phyloP scores from a whole-genome alignment of 1,140 invertebrate genomes.

The Brachionus rotundiformis region DNA sequence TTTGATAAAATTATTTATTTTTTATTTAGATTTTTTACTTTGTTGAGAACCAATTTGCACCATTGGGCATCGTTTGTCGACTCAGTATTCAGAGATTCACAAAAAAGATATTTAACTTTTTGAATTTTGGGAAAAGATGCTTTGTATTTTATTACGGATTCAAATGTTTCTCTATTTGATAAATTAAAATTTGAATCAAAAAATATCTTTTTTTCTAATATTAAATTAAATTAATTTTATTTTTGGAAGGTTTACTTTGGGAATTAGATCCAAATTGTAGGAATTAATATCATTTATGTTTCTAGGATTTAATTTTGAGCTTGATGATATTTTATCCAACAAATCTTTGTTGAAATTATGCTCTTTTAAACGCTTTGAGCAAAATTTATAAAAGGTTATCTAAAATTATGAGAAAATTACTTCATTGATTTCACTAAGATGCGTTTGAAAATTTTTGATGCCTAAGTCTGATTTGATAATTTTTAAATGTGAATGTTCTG shows the following conservation, averaged over 20 bases:
- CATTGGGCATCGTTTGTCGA: not conserved
- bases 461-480: not conserved
- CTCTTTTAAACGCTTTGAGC: not conserved
- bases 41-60: not conserved
- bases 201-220: slow-evolving; percentile 71
- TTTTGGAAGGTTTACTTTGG: slow-evolving; percentile 70
- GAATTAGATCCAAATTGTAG: slow-evolving; percentile 72
- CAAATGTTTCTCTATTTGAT: slow-evolving; percentile 71
- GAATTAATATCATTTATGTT: slow-evolving; percentile 62
- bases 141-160: not conserved
- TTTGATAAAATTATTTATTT: not conserved
- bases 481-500: slow-evolving; percentile 67
- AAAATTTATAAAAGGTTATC: not conserved
- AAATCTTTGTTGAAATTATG: slow-evolving; percentile 61
- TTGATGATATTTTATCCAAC: not conserved
- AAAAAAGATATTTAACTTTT: not conserved
- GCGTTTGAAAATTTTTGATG: slow-evolving; percentile 69
- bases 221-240: slow-evolving; percentile 47
- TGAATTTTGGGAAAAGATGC: not conserved
- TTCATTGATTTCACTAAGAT: slow-evolving; percentile 77
- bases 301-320: slow-evolving; percentile 52
- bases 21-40: not conserved
- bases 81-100: not conserved
- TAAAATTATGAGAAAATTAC: not conserved
- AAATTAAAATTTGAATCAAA: slow-evolving; percentile 78